Evolutionary conservation across 2,888 invertebrate species (phyloP).

Genomic region (Julus scanicus): DNA sequence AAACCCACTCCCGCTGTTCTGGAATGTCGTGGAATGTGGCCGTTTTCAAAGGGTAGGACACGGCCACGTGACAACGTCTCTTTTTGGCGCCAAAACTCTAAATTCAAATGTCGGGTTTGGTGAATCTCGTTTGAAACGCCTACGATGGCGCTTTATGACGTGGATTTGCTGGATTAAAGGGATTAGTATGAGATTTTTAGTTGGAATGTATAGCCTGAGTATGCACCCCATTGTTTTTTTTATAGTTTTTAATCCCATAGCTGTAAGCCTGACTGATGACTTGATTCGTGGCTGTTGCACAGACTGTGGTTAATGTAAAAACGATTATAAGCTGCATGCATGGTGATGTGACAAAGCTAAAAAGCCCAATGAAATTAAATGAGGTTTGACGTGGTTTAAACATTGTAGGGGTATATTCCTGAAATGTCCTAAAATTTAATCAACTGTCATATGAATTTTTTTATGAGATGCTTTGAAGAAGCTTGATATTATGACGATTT

Average conservation of each 20-base stretch:
- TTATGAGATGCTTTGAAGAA: no score
- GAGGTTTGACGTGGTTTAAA: no score
- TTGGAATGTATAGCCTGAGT: neutral
- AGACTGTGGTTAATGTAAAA: neutral
- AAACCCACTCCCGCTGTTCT: neutral
- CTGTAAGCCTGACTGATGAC: neutral
- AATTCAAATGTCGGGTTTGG: neutral
- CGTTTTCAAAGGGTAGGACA: neutral
- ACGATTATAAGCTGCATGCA: no score
- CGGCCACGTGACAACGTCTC: neutral
- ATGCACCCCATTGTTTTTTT: neutral
- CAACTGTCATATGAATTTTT: no score
- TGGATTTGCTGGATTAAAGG: neutral
- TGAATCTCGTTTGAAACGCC: neutral
- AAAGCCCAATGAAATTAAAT: neutral
- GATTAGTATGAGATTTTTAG: neutral
- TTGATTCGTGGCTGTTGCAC: neutral
- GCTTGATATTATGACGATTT: no score
- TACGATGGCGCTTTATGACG: neutral
- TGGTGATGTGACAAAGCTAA: neutral
- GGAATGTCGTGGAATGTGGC: slow-evolving; percentile 26
- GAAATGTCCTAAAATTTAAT: no score
- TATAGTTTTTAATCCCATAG: neutral
- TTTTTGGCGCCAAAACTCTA: neutral
- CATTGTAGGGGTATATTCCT: no score